Conservation (phyloP, 2,888 invertebrate genomes). For the Ceraclea dissimilis region DNA sequence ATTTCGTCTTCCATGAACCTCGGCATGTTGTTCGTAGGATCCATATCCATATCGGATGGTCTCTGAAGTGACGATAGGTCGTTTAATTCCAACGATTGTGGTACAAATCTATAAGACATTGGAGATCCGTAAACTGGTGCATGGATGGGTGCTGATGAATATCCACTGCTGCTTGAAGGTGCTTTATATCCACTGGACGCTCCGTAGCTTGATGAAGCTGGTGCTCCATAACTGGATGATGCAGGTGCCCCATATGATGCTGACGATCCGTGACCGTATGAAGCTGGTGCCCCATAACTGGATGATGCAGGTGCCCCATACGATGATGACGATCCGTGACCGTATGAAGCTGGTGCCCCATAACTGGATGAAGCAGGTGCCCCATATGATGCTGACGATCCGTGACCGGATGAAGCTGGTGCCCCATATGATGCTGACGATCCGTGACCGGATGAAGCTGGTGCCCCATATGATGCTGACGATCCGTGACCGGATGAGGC, state of each 20-base stretch:
- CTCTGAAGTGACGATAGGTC: too few relatives aligned
- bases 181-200: too few relatives aligned
- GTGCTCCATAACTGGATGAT: background rate
- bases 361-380: background rate
- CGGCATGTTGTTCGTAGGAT: too few relatives aligned
- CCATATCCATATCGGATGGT: too few relatives aligned
- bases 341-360: background rate
- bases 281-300: constrained; percentile 2
- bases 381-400: background rate
- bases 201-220: too few relatives aligned
- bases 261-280: too few relatives aligned
- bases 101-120: too few relatives aligned
- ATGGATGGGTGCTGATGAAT: too few relatives aligned
- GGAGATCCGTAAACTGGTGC: too few relatives aligned
- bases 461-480: background rate
- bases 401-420: background rate
- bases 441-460: background rate
- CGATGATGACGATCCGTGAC: background rate
- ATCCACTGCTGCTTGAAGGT: too few relatives aligned
- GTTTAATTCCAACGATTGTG: too few relatives aligned
- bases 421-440: background rate
- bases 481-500: constrained; percentile 1
- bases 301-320: background rate
- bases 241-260: background rate
- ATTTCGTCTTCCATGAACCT: too few relatives aligned